Percentiles rank a stretch among this genome's conserved stretches.
phyloP scores from a whole-genome alignment of 2,888 invertebrate genomes.

The Dione vanillae region DNA sequence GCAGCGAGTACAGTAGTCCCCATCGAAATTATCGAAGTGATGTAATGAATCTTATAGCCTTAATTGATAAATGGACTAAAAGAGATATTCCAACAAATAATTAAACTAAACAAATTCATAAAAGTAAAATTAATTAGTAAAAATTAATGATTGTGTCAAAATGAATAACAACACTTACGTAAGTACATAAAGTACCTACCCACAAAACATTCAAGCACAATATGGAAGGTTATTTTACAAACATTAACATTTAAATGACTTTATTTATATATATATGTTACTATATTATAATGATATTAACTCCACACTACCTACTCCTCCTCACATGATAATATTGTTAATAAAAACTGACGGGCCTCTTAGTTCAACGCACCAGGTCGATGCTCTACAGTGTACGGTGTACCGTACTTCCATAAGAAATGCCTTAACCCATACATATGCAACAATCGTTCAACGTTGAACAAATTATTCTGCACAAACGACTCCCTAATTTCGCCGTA shows the following conservation, averaged over 20 bases:
- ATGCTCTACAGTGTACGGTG: constrained; percentile 72
- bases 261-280: constrained; percentile 1
- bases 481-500: constrained; percentile 54
- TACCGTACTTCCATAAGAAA: constrained; percentile 81
- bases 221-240: background rate
- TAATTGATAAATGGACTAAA: too few species aligned
- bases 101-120: too few species aligned
- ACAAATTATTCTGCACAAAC: constrained; percentile 38
- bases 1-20: too few species aligned
- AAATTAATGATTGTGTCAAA: background rate
- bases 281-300: constrained; percentile 25
- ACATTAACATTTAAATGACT: constrained; percentile 25
- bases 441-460: constrained; percentile 52
- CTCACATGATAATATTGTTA: constrained; percentile 55
- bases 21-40: too few species aligned
- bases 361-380: constrained; percentile 80
- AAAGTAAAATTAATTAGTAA: too few species aligned
- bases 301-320: constrained; percentile 14
- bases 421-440: constrained; percentile 69
- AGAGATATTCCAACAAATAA: too few species aligned
- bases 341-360: constrained; percentile 70
- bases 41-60: too few species aligned
- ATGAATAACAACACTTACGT: background rate
- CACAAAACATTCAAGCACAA: background rate
- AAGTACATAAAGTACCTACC: background rate